phyloP scores from a whole-genome alignment of 2,888 invertebrate species.

The Rosalia funebris region DNA sequence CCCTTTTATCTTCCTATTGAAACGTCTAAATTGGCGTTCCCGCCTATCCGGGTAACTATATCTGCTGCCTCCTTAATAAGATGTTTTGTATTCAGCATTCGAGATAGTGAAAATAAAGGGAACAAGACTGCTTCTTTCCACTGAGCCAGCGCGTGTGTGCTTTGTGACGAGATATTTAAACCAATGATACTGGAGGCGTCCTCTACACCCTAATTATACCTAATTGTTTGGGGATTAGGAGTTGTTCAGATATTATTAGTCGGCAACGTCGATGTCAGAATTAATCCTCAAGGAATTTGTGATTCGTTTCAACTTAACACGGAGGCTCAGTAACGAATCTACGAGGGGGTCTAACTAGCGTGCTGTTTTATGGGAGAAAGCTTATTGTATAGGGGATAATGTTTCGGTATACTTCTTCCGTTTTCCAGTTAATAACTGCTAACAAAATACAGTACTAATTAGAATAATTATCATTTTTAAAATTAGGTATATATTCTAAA shows the following conservation, averaged over 20 bases:
- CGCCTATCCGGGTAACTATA: conserved; percentile 2
- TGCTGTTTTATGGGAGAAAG: too few relatives aligned
- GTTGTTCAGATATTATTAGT: conserved; percentile 15
- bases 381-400: too few relatives aligned
- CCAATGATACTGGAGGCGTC: conserved; percentile 27
- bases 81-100: conserved; percentile 34
- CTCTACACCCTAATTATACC: conserved; percentile 27
- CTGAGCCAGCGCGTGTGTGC: conserved; percentile 24
- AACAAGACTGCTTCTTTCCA: conserved; percentile 27
- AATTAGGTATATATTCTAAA: too few relatives aligned
- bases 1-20: not conserved
- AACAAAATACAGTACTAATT: too few relatives aligned
- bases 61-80: conserved; percentile 1
- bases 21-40: conserved; percentile 3
- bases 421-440: too few relatives aligned
- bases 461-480: too few relatives aligned
- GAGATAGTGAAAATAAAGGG: conserved; percentile 33
- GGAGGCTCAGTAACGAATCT: not conserved
- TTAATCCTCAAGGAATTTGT: conserved; percentile 13
- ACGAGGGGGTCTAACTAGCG: not conserved
- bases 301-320: not conserved
- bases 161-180: conserved; percentile 34
- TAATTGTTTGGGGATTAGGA: conserved; percentile 34
- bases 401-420: too few relatives aligned
- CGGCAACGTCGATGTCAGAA: conserved; percentile 6